Evolutionary conservation across 2,888 invertebrate species (phyloP).

Genomic region (Zygogramma bicolorata): DNA sequence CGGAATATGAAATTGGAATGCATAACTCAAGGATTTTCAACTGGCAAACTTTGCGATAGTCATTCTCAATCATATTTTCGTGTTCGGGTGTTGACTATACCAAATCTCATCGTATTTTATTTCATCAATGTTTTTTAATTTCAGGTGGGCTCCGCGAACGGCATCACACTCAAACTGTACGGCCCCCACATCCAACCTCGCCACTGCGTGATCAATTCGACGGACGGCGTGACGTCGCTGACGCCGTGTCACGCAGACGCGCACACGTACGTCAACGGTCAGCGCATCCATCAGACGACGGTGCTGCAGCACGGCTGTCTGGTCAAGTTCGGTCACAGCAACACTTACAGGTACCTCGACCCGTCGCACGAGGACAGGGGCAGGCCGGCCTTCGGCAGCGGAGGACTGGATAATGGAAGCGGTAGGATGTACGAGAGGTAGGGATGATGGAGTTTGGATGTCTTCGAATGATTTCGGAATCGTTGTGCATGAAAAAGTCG

Average conservation of each 20-base stretch:
- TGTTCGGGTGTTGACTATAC: no score
- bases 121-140: constrained; percentile 30
- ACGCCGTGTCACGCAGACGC: constrained; percentile 95
- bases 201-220: constrained; percentile 92
- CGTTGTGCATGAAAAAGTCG: neutral
- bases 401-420: constrained; percentile 69
- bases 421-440: constrained; percentile 87
- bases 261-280: constrained; percentile 94
- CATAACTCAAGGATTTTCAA: no score
- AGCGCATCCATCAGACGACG: constrained; percentile 92
- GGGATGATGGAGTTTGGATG: neutral
- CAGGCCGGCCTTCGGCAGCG: constrained; percentile 73
- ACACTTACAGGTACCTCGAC: constrained; percentile 88
- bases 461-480: neutral
- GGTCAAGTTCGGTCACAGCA: constrained; percentile 86
- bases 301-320: constrained; percentile 88
- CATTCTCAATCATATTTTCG: no score
- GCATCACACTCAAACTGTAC: constrained; percentile 81
- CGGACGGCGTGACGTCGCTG: constrained; percentile 91
- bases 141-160: constrained; percentile 83
- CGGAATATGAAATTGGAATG: no score
- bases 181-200: constrained; percentile 94
- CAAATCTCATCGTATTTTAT: no score
- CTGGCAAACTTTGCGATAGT: no score
- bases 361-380: constrained; percentile 84